Conservation (phyloP, 2,888 invertebrate species). For the Isotomurus palustris region DNA sequence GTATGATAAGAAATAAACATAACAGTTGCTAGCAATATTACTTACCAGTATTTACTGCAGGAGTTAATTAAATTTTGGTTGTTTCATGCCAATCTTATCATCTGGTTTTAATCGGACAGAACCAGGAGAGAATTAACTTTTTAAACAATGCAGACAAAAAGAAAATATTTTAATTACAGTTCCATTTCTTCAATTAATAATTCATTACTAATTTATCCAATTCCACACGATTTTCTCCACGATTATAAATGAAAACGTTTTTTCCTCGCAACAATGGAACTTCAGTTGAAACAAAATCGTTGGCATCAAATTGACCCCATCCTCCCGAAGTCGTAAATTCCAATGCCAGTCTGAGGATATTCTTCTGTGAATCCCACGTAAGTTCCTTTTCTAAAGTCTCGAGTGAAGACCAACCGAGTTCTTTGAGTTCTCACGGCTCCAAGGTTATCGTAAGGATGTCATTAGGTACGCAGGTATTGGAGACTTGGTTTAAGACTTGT, state of each 20-base stretch:
- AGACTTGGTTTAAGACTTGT: neutral
- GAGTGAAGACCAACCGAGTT: neutral
- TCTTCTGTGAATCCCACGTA: neutral
- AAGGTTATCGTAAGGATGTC: neutral
- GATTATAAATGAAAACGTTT: neutral
- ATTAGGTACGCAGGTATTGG: neutral
- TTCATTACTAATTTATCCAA: neutral
- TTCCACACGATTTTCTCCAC: neutral
- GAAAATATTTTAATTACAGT: too few species aligned
- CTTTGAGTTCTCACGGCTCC: neutral
- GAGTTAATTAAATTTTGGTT: too few species aligned
- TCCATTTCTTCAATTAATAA: neutral
- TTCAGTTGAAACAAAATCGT: too few species aligned
- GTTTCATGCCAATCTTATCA: too few species aligned
- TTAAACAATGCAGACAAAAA: too few species aligned
- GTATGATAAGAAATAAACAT: too few species aligned
- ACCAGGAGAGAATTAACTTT: too few species aligned
- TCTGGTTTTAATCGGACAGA: too few species aligned
- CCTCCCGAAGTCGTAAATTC: too few species aligned
- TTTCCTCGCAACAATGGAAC: neutral
- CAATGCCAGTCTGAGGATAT: neutral
- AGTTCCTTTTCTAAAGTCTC: neutral
- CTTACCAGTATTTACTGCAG: too few species aligned
- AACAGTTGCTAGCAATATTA: too few species aligned
- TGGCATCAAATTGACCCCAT: too few species aligned